Evolutionary conservation across 2,113 vertebrate species (phyloP).

Genomic region (Thymallus thymallus): DNA sequence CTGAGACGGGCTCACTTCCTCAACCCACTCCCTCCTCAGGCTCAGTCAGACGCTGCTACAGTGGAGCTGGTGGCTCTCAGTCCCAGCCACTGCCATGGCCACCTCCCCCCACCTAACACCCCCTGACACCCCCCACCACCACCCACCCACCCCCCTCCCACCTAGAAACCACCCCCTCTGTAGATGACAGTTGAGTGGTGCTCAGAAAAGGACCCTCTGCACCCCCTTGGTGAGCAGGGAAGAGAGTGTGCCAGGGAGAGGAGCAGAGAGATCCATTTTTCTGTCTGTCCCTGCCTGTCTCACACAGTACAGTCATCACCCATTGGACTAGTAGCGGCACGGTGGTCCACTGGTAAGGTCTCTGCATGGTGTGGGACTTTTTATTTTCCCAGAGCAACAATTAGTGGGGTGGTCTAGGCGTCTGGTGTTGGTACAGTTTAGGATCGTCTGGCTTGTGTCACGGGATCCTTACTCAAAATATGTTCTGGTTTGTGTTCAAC

Average conservation of each 20-base stretch:
- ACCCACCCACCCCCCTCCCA: conserved; percentile 36
- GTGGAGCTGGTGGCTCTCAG: conserved; percentile 1
- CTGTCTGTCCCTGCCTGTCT: not conserved
- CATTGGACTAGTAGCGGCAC: conserved; percentile 13
- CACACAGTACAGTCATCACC: conserved; percentile 4
- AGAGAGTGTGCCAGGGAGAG: conserved; percentile 37
- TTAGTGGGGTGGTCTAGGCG: not conserved
- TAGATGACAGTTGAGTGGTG: not conserved
- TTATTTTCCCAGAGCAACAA: not conserved
- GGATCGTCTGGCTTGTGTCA: too few species aligned
- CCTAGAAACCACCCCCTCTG: conserved; percentile 9
- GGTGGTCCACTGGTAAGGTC: conserved; percentile 20
- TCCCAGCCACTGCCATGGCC: not conserved
- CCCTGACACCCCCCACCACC: not conserved
- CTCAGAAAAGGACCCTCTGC: conserved; percentile 5
- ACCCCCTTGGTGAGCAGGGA: too few species aligned
- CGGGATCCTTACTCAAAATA: not conserved
- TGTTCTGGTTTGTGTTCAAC: not conserved
- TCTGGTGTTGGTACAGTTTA: too few species aligned
- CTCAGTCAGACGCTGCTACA: conserved; percentile 30
- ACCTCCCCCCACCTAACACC: conserved; percentile 1
- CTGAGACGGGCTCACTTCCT: conserved; percentile 35
- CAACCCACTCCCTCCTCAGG: conserved; percentile 34
- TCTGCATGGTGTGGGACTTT: not conserved
- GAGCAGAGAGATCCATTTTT: conserved; percentile 16